A percentile compares a stretch with the other conserved stretches of the same genome.
These are phyloP conservation scores for Papilio glaucus DNA, from an alignment of 1,140 invertebrate species.

Conservation along the genomic window DNA sequence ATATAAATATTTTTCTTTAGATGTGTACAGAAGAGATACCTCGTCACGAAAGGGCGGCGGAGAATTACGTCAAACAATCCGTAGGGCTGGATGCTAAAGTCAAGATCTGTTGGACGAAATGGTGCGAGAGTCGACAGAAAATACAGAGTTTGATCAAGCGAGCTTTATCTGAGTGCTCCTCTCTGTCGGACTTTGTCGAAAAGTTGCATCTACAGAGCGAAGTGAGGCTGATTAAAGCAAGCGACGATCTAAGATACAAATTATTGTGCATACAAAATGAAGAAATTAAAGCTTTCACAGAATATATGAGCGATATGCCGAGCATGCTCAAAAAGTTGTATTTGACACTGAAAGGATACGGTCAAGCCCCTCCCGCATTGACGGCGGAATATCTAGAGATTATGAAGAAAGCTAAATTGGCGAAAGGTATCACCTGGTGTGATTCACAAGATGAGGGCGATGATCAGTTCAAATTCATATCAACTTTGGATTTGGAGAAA, in stretches of 20 bases:
- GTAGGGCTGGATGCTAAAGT: conserved; percentile 61
- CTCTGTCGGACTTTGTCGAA: conserved; percentile 61
- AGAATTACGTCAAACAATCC: conserved; percentile 68
- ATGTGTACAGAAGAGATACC: conserved; percentile 74
- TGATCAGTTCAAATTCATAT: conserved; percentile 68
- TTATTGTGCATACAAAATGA: conserved; percentile 61
- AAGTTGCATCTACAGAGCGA: conserved; percentile 58
- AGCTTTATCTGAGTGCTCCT: conserved; percentile 55
- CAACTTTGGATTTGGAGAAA: conserved; percentile 63
- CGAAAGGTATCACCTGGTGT: conserved; percentile 74
- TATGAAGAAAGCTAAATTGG: conserved; percentile 76
- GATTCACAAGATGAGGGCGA: conserved; percentile 62
- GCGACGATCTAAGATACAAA: conserved; percentile 61
- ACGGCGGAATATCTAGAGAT: conserved; percentile 73
- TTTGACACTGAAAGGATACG: conserved; percentile 75
- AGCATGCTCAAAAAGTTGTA: conserved; percentile 77
- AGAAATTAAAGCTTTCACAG: conserved; percentile 68
- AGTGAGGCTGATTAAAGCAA: conserved; percentile 53
- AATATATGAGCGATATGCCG: conserved; percentile 73
- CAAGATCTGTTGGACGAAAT: conserved; percentile 55
- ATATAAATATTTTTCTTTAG: conserved; percentile 48
- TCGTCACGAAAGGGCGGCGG: conserved; percentile 66
- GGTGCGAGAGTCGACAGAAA: conserved; percentile 59
- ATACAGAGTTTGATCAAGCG: conserved; percentile 53
- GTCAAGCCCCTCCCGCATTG: conserved; percentile 69